These are phyloP conservation scores for Atrina japonica DNA, from an alignment of 2,888 invertebrate species.

Conservation along the genomic window DNA sequence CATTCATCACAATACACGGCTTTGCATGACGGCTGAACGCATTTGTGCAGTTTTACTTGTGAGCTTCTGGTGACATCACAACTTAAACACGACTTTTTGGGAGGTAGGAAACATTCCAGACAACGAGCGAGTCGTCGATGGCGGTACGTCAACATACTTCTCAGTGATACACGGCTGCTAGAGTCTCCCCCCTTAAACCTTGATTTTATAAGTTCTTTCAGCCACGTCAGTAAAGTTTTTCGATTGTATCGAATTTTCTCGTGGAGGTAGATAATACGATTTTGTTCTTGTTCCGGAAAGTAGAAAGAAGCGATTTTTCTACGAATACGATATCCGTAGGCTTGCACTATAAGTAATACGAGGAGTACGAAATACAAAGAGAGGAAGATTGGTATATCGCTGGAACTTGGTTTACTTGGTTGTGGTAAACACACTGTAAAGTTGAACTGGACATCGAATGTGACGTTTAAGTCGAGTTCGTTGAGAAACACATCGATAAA, in stretches of 20 bases:
- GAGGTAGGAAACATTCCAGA: constrained; percentile 15
- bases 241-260: constrained; percentile 56
- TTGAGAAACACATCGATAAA: constrained; percentile 46
- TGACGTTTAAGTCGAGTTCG: constrained; percentile 41
- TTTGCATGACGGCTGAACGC: constrained; percentile 35
- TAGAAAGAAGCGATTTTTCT: constrained; percentile 56
- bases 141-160: constrained; percentile 8
- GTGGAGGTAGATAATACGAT: constrained; percentile 52
- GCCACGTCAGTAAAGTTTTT: constrained; percentile 47
- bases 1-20: constrained; percentile 56
- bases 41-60: constrained; percentile 28
- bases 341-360: constrained; percentile 49
- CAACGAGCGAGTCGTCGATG: neutral
- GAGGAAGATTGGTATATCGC: constrained; percentile 44
- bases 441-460: constrained; percentile 43
- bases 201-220: constrained; percentile 51
- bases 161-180: constrained; percentile 33
- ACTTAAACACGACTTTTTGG: constrained; percentile 41
- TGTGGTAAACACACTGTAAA: constrained; percentile 55
- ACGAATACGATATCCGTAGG: constrained; percentile 53
- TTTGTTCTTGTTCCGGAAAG: constrained; percentile 51
- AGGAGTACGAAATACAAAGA: constrained; percentile 50
- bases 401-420: constrained; percentile 41
- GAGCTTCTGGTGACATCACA: constrained; percentile 46
- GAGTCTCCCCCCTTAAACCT: constrained; percentile 47